Conservation (phyloP, 2,797 vertebrate species). For the Tadarida brasiliensis region DNA sequence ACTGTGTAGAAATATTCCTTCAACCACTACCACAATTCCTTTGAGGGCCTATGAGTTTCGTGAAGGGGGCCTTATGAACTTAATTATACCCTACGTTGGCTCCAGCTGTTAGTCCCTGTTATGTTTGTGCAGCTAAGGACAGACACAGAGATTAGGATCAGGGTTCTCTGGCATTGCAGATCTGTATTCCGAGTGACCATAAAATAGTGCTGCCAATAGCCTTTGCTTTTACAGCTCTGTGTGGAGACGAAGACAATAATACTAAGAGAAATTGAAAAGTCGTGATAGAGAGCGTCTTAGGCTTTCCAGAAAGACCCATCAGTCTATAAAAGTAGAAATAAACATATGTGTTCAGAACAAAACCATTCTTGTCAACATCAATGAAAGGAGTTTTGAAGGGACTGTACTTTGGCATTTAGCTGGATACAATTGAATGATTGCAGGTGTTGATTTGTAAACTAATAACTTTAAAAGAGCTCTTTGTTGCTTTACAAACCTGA, state of each 20-base stretch:
- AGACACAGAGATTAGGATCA: neutral
- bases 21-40: neutral
- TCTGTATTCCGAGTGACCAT: neutral
- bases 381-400: slow-evolving; percentile 59
- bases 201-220: neutral
- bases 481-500: slow-evolving; percentile 79
- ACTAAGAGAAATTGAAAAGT: neutral
- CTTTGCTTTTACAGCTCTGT: neutral
- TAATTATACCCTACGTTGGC: neutral
- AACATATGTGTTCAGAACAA: slow-evolving; percentile 53
- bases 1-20: neutral
- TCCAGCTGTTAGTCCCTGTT: neutral
- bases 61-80: neutral
- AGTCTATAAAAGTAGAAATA: slow-evolving; percentile 47
- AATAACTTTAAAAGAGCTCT: slow-evolving; percentile 75
- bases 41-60: neutral
- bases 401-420: slow-evolving; percentile 60
- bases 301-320: neutral
- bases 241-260: neutral
- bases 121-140: neutral
- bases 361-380: slow-evolving; percentile 68
- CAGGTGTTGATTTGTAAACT: slow-evolving; percentile 78
- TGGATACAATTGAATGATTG: slow-evolving; percentile 73
- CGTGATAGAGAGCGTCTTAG: slow-evolving; percentile 2
- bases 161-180: neutral